A percentile compares a stretch with the other conserved stretches of the same genome.
phyloP scores from a whole-genome alignment of 2,797 vertebrate species.

The Cetoscarus ocellatus region DNA sequence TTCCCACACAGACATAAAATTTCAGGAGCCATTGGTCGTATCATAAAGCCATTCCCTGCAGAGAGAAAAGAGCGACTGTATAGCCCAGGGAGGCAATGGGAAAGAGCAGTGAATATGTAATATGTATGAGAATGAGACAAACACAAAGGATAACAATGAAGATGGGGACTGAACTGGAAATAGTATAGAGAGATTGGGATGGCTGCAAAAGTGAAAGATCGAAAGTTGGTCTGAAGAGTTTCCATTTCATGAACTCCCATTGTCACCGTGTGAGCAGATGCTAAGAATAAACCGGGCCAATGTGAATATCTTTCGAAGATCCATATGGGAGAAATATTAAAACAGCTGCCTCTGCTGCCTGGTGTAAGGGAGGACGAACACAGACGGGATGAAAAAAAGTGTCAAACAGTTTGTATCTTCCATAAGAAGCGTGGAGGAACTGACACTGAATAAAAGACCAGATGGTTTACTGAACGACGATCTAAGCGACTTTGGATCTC shows the following conservation, averaged over 20 bases:
- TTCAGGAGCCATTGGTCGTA: slow-evolving; percentile 29
- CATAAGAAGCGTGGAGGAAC: slow-evolving; percentile 22
- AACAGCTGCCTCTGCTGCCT: slow-evolving; percentile 27
- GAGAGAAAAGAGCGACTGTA: slow-evolving; percentile 26
- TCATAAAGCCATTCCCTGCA: slow-evolving; percentile 40
- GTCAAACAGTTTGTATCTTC: slow-evolving; percentile 39
- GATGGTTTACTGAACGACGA: slow-evolving; percentile 28
- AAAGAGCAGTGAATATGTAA: slow-evolving; percentile 45
- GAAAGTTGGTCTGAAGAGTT: slow-evolving; percentile 34
- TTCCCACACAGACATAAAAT: slow-evolving; percentile 12
- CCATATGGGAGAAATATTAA: slow-evolving; percentile 51
- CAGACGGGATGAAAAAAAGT: slow-evolving; percentile 21
- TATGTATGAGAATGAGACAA: slow-evolving; percentile 73
- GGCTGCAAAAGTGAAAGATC: background rate
- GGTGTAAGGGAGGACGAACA: slow-evolving; percentile 31
- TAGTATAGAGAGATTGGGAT: slow-evolving; percentile 15
- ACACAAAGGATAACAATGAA: slow-evolving; percentile 45
- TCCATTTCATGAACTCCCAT: slow-evolving; percentile 54
- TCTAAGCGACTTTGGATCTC: slow-evolving; percentile 16
- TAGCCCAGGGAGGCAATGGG: slow-evolving; percentile 30
- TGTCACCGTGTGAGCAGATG: slow-evolving; percentile 49
- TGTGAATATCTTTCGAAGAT: slow-evolving; percentile 44
- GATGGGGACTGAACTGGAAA: slow-evolving; percentile 20
- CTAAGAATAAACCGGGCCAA: slow-evolving; percentile 53
- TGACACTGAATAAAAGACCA: slow-evolving; percentile 11